These are phyloP conservation scores for Trypoxylon attenuatum DNA, from an alignment of 2,888 invertebrate species.

Conservation along the genomic window DNA sequence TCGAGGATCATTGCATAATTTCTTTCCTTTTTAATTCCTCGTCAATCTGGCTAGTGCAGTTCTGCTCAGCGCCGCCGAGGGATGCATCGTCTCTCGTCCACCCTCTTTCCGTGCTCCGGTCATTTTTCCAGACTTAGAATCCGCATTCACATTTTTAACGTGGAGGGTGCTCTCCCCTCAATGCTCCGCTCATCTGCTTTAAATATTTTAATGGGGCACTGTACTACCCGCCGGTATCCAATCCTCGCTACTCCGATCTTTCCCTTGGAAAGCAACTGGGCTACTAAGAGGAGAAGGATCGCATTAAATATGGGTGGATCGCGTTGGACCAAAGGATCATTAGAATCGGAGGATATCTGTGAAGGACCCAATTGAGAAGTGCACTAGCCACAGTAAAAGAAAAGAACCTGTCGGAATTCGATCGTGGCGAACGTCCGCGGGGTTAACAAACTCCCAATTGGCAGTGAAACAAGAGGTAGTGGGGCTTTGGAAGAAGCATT, in stretches of 20 bases:
- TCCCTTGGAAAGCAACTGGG: neutral
- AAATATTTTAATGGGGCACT: no score
- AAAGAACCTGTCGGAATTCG: no score
- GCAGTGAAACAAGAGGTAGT: conserved; percentile 38
- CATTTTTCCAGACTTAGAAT: neutral
- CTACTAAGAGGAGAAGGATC: neutral
- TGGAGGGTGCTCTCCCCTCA: no score
- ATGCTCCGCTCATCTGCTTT: no score
- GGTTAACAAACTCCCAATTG: neutral
- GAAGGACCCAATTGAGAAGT: no score
- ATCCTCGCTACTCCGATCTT: neutral
- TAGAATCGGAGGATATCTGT: no score
- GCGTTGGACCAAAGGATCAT: no score
- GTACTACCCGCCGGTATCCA: neutral
- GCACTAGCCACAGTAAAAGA: no score
- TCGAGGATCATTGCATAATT: conserved; percentile 22
- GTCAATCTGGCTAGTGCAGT: no score
- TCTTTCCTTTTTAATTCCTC: conserved; percentile 8
- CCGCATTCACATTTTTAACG: neutral
- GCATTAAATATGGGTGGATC: neutral
- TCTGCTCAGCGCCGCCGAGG: no score
- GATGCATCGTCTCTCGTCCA: no score
- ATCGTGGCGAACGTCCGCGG: neutral
- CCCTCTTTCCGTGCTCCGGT: neutral
- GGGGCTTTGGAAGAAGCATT: neutral